phyloP scores from a whole-genome alignment of 2,797 vertebrate species.

The Psittacula echo region DNA sequence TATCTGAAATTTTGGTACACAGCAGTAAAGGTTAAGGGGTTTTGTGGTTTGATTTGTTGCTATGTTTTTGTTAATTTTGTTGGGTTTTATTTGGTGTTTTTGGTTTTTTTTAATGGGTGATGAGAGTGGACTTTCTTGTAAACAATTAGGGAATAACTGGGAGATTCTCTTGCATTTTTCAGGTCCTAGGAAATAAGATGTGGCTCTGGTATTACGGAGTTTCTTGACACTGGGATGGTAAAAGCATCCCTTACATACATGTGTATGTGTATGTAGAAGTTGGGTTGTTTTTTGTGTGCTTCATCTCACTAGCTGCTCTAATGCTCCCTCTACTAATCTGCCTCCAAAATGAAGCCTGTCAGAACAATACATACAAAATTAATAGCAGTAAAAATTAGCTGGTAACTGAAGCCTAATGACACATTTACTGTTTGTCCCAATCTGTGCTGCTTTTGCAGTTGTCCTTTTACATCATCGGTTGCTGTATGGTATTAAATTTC shows the following conservation, averaged over 20 bases:
- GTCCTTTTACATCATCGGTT: not conserved
- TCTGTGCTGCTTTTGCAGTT: not conserved
- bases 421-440: not conserved
- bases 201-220: not conserved
- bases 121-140: not conserved
- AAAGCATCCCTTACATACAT: not conserved
- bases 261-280: not conserved
- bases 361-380: not conserved
- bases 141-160: not conserved
- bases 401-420: not conserved
- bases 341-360: not conserved
- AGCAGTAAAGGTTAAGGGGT: not conserved
- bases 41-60: not conserved
- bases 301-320: not conserved
- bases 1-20: not conserved
- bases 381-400: not conserved
- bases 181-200: not conserved
- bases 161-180: not conserved
- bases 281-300: not conserved
- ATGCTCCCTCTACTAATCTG: not conserved
- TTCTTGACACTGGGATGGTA: not conserved
- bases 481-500: not conserved
- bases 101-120: not conserved
- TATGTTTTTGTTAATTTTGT: not conserved
- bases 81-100: not conserved